Evolutionary conservation across 2,888 invertebrate genomes (phyloP).

Genomic region (Nemotelus nigrinus): DNA sequence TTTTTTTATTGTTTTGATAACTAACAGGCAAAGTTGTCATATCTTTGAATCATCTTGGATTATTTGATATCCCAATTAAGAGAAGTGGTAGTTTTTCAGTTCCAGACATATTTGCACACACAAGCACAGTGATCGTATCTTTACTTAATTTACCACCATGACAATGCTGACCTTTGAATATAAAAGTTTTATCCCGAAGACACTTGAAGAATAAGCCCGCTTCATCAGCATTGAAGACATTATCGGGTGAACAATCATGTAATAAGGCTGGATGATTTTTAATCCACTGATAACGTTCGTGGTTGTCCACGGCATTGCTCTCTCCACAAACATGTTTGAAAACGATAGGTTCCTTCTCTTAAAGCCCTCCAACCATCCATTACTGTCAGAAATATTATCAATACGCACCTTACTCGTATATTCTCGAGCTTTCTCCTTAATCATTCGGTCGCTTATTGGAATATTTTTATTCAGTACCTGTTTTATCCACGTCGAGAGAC

Average conservation of each 20-base stretch:
- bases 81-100: not conserved
- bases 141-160: constrained; percentile 9
- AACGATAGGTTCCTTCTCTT: not conserved
- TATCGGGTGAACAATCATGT: not conserved
- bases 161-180: not conserved
- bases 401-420: not conserved
- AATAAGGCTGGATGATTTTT: not conserved
- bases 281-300: not conserved
- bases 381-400: not conserved
- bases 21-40: constrained; percentile 4
- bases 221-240: constrained; percentile 16
- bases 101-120: constrained; percentile 9
- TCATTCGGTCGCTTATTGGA: no score
- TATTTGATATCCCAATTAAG: constrained; percentile 5
- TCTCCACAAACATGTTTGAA: constrained; percentile 6
- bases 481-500: no score
- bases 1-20: constrained; percentile 12
- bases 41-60: constrained; percentile 25
- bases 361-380: not conserved
- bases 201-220: constrained; percentile 13
- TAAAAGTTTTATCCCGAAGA: not conserved
- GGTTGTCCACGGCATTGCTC: not conserved
- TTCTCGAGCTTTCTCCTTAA: not conserved
- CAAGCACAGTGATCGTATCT: not conserved
- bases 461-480: no score